Evolutionary conservation across 2,888 invertebrate species (phyloP).

Genomic region (Dicycla oo): DNA sequence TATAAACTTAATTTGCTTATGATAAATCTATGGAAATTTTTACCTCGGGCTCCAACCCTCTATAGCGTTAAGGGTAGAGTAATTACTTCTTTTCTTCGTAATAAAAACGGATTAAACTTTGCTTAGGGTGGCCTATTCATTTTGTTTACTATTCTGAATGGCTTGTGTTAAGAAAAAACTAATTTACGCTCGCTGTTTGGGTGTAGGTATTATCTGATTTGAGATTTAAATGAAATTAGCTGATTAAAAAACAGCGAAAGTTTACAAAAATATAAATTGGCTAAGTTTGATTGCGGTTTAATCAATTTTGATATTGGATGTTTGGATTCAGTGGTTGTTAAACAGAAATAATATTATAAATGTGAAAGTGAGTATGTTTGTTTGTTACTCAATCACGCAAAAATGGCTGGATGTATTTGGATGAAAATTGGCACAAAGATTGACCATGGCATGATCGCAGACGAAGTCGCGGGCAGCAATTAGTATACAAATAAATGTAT

Average conservation of each 20-base stretch:
- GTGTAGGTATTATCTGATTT: conserved; percentile 79
- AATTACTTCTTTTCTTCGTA: conserved; percentile 91
- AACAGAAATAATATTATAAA: too few relatives aligned
- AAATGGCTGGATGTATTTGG: too few relatives aligned
- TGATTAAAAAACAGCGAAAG: conserved; percentile 67
- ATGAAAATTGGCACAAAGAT: too few relatives aligned
- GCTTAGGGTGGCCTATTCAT: conserved; percentile 89
- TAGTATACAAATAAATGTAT: not conserved
- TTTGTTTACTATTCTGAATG: conserved; percentile 90
- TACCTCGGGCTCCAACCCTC: conserved; percentile 88
- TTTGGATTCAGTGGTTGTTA: conserved; percentile 1
- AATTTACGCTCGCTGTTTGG: conserved; percentile 84
- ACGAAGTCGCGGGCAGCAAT: too few relatives aligned
- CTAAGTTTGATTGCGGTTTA: conserved; percentile 52
- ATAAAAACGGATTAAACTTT: conserved; percentile 91
- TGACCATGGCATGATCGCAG: too few relatives aligned
- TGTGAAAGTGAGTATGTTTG: too few relatives aligned
- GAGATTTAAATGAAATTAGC: conserved; percentile 83
- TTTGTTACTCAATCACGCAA: too few relatives aligned
- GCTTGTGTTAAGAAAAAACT: conserved; percentile 86
- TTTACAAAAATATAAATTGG: conserved; percentile 57
- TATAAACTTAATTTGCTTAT: conserved; percentile 91
- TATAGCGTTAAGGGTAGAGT: conserved; percentile 89
- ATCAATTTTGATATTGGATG: conserved; percentile 36
- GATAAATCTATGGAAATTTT: conserved; percentile 91